A percentile compares a stretch with the other conserved stretches of the same genome.
These are phyloP conservation scores for Charina bottae DNA, from an alignment of 2,113 vertebrate genomes.

Conservation along the genomic window DNA sequence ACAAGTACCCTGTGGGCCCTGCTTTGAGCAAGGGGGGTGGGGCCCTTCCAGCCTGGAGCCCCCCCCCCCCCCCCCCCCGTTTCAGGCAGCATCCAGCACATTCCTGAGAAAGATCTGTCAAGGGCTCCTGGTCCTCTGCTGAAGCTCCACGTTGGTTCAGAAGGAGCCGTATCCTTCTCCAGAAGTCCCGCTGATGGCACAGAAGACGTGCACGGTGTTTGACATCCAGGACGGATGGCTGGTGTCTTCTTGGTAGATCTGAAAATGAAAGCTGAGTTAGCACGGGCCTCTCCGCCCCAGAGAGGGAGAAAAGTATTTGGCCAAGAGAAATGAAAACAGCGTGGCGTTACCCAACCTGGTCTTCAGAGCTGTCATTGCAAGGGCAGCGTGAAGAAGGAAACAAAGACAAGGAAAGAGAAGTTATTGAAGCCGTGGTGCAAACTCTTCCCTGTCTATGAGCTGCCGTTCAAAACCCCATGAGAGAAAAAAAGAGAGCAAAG, in stretches of 20 bases:
- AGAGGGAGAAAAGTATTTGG: background rate
- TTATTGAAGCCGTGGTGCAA: slow-evolving; percentile 57
- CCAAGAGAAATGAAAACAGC: slow-evolving; percentile 56
- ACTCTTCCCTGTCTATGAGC: background rate
- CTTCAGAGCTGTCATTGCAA: slow-evolving; percentile 81
- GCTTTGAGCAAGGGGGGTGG: background rate
- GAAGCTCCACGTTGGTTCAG: slow-evolving; percentile 68
- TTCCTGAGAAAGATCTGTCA: slow-evolving; percentile 77
- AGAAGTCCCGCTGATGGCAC: slow-evolving; percentile 92
- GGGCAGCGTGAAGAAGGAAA: slow-evolving; percentile 67
- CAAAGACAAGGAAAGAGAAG: slow-evolving; percentile 66
- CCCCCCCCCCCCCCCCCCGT: too few relatives aligned
- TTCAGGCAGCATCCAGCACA: slow-evolving; percentile 56
- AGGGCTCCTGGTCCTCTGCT: slow-evolving; percentile 32
- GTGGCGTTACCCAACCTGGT: slow-evolving; percentile 72
- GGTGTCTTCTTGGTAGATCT: slow-evolving; percentile 92
- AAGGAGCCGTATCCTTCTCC: slow-evolving; percentile 77
- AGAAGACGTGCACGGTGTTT: slow-evolving; percentile 92
- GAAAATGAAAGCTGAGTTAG: slow-evolving; percentile 42
- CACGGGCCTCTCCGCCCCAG: slow-evolving; percentile 16
- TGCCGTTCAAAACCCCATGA: background rate
- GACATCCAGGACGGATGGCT: slow-evolving; percentile 86
- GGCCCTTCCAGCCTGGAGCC: slow-evolving; percentile 27
- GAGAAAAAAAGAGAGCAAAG: background rate
- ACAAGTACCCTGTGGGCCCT: slow-evolving; percentile 76